These are phyloP conservation scores for Muricea muricata DNA, from an alignment of 92 coral and sea anemone genomes.

Conservation along the genomic window DNA sequence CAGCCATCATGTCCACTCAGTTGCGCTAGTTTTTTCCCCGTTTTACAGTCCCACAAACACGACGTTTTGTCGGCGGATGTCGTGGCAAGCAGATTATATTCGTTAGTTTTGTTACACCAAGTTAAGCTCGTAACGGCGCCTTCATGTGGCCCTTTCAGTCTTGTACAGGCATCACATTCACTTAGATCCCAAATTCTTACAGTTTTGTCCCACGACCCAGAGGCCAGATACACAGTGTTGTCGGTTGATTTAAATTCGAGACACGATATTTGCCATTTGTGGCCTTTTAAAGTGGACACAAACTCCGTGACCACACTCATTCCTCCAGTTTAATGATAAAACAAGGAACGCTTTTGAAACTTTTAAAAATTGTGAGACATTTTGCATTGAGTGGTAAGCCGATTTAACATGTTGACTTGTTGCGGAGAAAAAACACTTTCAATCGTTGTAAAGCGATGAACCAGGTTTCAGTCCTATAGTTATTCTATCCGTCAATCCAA, in stretches of 20 bases:
- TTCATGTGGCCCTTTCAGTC: constrained; percentile 70
- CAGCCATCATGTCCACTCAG: constrained; percentile 76
- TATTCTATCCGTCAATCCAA: neutral
- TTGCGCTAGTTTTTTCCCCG: constrained; percentile 61
- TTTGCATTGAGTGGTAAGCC: no score
- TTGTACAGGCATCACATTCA: constrained; percentile 77
- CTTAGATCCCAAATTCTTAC: constrained; percentile 92
- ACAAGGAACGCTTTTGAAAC: neutral
- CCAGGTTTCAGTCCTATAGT: neutral
- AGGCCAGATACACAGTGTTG: constrained; percentile 73
- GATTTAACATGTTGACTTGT: no score
- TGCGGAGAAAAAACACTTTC: neutral
- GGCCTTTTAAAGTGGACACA: constrained; percentile 83
- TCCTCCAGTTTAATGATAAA: neutral
- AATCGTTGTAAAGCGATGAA: neutral
- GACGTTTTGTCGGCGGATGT: constrained; percentile 89
- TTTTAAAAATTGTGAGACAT: neutral
- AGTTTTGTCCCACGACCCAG: constrained; percentile 93
- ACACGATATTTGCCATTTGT: constrained; percentile 97
- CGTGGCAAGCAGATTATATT: constrained; percentile 77
- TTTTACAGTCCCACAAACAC: constrained; percentile 80
- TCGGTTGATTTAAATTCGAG: constrained; percentile 92
- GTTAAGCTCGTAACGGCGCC: constrained; percentile 84
- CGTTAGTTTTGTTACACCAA: constrained; percentile 62
- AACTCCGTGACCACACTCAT: constrained; percentile 90